Percentiles rank a stretch among this genome's conserved stretches.
Conservation (phyloP, 1,140 invertebrate genomes). For the Drosophila sproati region DNA sequence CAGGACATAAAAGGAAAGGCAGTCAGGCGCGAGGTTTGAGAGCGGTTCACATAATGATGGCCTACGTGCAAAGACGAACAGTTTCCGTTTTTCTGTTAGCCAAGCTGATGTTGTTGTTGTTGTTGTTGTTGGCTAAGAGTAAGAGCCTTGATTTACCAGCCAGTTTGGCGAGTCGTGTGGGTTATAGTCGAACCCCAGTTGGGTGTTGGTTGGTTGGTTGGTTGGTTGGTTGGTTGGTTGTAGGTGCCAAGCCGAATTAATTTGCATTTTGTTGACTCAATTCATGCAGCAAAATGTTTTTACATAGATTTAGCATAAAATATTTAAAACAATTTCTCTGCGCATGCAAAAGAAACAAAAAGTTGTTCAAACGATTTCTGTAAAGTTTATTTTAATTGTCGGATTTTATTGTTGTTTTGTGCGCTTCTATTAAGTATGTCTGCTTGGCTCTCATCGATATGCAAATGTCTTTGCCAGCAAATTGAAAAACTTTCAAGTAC, state of each 20-base stretch:
- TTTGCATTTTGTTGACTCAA: constrained; percentile 74
- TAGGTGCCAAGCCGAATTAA: constrained; percentile 31
- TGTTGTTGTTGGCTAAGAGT: constrained; percentile 23
- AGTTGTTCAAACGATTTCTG: constrained; percentile 40
- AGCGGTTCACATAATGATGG: constrained; percentile 39
- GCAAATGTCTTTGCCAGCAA: constrained; percentile 60
- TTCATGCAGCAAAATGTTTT: constrained; percentile 75
- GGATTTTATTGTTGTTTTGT: constrained; percentile 28
- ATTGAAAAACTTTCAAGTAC: constrained; percentile 76
- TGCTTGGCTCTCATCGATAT: constrained; percentile 61
- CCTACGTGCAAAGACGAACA: constrained; percentile 41
- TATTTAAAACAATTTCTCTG: constrained; percentile 69
- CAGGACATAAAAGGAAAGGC: neutral
- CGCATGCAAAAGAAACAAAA: constrained; percentile 42
- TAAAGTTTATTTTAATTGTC: constrained; percentile 78
- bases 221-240: no score
- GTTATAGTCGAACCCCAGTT: constrained; percentile 23
- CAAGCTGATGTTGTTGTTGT: constrained; percentile 6
- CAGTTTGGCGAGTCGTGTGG: constrained; percentile 47
- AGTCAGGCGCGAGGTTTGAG: constrained; percentile 20
- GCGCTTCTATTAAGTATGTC: neutral
- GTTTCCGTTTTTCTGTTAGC: constrained; percentile 10
- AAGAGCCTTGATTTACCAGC: constrained; percentile 62
- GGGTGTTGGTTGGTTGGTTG: neutral
- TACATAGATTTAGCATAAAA: constrained; percentile 75